Evolutionary conservation across 2,888 invertebrate genomes (phyloP).

Genomic region (Synanthedon vespiformis): DNA sequence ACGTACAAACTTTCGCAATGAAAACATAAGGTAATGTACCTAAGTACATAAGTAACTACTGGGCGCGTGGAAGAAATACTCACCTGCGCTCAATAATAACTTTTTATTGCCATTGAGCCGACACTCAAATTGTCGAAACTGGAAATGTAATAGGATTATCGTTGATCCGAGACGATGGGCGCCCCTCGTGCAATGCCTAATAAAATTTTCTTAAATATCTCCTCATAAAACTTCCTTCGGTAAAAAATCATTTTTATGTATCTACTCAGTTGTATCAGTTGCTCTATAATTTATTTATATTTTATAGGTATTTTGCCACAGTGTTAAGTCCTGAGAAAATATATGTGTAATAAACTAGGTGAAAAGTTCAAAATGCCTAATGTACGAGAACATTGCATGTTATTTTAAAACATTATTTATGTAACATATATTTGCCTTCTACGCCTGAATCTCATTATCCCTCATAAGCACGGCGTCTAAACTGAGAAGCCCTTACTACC

Average conservation of each 20-base stretch:
- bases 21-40: too few relatives aligned
- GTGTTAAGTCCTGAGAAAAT: too few relatives aligned
- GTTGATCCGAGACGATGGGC: constrained; percentile 50
- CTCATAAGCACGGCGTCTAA: too few relatives aligned
- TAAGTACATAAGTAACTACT: not conserved
- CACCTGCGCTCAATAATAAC: constrained; percentile 43
- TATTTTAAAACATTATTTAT: too few relatives aligned
- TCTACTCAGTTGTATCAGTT: not conserved
- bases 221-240: not conserved
- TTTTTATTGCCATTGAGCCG: constrained; percentile 42
- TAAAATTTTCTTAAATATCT: constrained; percentile 26
- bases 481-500: too few relatives aligned
- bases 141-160: constrained; percentile 53
- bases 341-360: too few relatives aligned
- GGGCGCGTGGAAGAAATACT: constrained; percentile 8
- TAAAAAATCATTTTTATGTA: not conserved
- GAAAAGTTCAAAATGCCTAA: too few relatives aligned
- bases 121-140: constrained; percentile 45
- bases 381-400: too few relatives aligned
- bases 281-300: not conserved
- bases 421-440: too few relatives aligned
- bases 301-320: not conserved
- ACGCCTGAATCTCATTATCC: too few relatives aligned
- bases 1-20: too few relatives aligned
- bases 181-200: constrained; percentile 38